Evolutionary conservation across 2,797 vertebrate species (phyloP).

Genomic region (Mus caroli): DNA sequence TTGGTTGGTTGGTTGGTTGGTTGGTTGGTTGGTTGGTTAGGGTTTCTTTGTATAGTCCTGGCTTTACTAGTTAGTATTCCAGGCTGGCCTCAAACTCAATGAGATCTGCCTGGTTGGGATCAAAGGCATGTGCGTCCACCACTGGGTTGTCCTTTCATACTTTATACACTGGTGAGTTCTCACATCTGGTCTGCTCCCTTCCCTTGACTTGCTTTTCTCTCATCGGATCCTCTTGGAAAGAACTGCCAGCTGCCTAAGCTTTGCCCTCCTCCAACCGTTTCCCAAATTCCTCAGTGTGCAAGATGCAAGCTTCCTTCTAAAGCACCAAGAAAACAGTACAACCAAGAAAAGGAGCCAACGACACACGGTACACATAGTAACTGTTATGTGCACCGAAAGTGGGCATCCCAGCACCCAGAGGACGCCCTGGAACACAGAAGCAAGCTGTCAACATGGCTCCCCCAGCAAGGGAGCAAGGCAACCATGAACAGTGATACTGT

Average conservation of each 20-base stretch:
- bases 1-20: neutral
- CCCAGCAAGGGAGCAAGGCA: neutral
- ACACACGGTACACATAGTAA: neutral
- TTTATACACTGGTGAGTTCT: constrained; percentile 78
- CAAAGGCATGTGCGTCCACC: rapidly evolving
- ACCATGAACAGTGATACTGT: neutral
- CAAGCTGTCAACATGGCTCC: neutral
- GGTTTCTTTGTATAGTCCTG: neutral
- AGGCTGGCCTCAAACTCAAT: neutral
- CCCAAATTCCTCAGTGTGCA: constrained; percentile 53
- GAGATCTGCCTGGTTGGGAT: neutral
- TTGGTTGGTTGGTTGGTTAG: neutral
- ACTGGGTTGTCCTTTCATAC: constrained; percentile 37
- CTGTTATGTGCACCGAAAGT: neutral
- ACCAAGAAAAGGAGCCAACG: neutral
- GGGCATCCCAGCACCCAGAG: neutral
- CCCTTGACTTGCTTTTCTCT: constrained; percentile 42
- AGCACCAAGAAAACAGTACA: neutral
- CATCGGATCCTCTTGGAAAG: constrained; percentile 14
- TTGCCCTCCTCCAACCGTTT: constrained; percentile 37
- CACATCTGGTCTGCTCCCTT: constrained; percentile 48
- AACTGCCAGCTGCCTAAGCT: constrained; percentile 65
- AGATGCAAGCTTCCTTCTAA: constrained; percentile 59
- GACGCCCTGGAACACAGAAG: constrained; percentile 24
- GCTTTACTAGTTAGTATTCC: neutral